Evolutionary conservation across 2,797 vertebrate genomes (phyloP).

Genomic region (Rhinoraja longicauda): DNA sequence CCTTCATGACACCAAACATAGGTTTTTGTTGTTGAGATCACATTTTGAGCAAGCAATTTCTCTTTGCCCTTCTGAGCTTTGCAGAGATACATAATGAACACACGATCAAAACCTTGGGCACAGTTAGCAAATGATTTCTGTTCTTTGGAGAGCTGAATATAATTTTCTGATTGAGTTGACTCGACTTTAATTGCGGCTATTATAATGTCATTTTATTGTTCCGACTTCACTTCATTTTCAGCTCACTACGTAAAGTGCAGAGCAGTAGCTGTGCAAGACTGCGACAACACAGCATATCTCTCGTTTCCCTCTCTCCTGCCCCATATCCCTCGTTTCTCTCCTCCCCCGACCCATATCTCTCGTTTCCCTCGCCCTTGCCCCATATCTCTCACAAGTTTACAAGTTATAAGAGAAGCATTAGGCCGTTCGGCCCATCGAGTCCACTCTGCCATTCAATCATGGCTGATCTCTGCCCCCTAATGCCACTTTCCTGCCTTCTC

Average conservation of each 20-base stretch:
- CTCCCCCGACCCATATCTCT: no score
- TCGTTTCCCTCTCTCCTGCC: no score
- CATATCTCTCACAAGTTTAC: no score
- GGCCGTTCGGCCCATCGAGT: no score
- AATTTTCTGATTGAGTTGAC: conserved; percentile 28
- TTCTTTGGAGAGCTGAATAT: background rate
- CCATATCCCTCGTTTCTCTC: no score
- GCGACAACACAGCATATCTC: background rate
- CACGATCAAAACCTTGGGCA: background rate
- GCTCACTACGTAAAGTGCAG: background rate
- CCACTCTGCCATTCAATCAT: no score
- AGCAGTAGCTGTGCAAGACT: background rate
- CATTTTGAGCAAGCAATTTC: background rate
- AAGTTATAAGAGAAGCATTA: no score
- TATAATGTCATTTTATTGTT: conserved; percentile 25
- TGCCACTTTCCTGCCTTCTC: no score
- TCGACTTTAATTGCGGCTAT: conserved; percentile 21
- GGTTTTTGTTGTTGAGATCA: background rate
- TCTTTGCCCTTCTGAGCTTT: background rate
- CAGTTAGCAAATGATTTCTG: background rate
- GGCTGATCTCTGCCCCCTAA: no score
- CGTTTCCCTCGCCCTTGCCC: no score
- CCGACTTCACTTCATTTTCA: background rate
- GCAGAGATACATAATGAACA: background rate
- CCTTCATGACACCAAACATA: background rate